Evolutionary conservation across 2,797 vertebrate species (phyloP), one percentile per base, ranked within the genome.

Genomic region (Lacerta agilis): DNA sequence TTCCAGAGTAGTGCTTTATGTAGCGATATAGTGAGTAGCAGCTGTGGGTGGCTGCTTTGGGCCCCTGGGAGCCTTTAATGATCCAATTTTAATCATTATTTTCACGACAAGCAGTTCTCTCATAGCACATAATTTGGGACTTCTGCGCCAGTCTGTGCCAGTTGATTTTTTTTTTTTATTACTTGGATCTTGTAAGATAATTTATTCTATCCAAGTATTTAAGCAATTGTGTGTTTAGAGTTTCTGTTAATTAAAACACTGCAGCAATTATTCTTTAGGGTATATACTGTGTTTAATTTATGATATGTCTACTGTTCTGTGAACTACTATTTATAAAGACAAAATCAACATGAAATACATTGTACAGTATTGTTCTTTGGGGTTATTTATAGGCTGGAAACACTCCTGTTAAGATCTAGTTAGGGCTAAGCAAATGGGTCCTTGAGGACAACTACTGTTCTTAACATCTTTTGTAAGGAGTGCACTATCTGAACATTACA

Each of bases 201-300:
- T 67, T 23, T 49, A 5, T 67, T 36, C 41, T 84, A 43, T 5
- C 38, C 38, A 87, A 4, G 17, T 77, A n/a, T 64, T 76, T 83
- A 86, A 58, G 36, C 25, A 72, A 83, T 0, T 71, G 82, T 92
- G 89, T 88, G 29, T 88, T 49, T 90, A 85, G 5, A 49, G 25
- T 83, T 88, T 87, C 38, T 90, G 6, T 72, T 71, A 85, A 33
- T 72, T 92, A 94, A 89, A 91, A 85, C 66, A 79, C 6, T 55
- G 4, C 25, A 55, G 36, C 41, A 72, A 61, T 73, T 73, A 36
- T 73, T 73, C 33, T 73, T 73, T 18, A 38, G 71, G 71, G 71
- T 36, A 73, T 81, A 23, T 8, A 0, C 33, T 8, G 23, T 55
- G 75, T 61, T 73, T 86, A 66, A 2, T 18, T 36, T 86, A 15